Conservation (phyloP, 1,140 invertebrate genomes). For the Acyrthosiphon pisum region DNA sequence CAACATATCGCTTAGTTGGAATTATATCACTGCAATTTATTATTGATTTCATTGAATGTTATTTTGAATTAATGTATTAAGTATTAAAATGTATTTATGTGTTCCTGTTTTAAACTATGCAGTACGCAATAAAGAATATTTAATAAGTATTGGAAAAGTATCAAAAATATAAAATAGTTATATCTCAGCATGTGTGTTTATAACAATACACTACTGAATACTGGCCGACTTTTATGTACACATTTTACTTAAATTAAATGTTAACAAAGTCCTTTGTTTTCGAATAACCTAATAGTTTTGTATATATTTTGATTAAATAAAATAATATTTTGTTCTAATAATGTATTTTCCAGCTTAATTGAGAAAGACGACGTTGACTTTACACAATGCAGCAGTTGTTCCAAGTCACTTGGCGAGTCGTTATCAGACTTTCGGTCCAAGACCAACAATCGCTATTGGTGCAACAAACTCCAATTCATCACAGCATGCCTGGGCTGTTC, state of each 20-base stretch:
- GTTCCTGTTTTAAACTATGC: too few species aligned
- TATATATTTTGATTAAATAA: background rate
- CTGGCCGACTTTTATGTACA: background rate
- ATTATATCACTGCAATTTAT: too few species aligned
- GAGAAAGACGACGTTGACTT: conserved; percentile 57
- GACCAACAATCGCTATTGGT: conserved; percentile 76
- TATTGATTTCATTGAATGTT: too few species aligned
- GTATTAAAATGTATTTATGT: too few species aligned
- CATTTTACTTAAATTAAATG: background rate
- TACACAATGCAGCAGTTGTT: conserved; percentile 59
- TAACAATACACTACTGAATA: background rate
- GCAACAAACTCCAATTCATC: conserved; percentile 88
- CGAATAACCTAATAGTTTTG: background rate
- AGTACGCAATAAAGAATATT: background rate
- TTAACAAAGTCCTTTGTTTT: background rate
- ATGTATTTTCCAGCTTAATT: conserved; percentile 31
- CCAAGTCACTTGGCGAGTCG: conserved; percentile 58
- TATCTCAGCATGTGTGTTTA: background rate
- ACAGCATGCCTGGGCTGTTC: conserved; percentile 90
- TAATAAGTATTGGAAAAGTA: too few species aligned
- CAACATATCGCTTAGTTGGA: too few species aligned
- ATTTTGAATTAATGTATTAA: too few species aligned
- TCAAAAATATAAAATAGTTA: background rate
- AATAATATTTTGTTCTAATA: background rate
- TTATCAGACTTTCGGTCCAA: conserved; percentile 32